phyloP scores from a whole-genome alignment of 2,888 invertebrate species.

The Eupithecia abbreviata region DNA sequence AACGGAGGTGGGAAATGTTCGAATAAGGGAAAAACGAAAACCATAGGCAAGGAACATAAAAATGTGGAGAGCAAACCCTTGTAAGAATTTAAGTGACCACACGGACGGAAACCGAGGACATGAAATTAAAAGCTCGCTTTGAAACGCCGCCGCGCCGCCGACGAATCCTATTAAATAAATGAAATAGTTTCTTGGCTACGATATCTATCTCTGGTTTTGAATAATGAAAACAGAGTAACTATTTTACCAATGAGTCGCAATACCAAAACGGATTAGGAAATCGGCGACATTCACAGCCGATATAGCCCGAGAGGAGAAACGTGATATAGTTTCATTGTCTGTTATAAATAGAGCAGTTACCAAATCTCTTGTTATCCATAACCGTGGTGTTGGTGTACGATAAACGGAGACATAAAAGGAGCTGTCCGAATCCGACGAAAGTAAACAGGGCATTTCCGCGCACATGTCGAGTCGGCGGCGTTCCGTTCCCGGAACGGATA shows the following conservation, averaged over 20 bases:
- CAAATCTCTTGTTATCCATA: conserved; percentile 69
- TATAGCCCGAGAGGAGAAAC: conserved; percentile 55
- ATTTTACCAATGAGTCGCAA: conserved; percentile 49
- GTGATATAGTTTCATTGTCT: conserved; percentile 63
- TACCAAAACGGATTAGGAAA: conserved; percentile 58
- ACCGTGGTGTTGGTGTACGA: conserved; percentile 53
- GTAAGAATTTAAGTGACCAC: conserved; percentile 74
- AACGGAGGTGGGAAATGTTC: conserved; percentile 73
- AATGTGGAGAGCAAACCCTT: conserved; percentile 76
- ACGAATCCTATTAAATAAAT: conserved; percentile 71
- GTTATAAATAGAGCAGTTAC: conserved; percentile 68
- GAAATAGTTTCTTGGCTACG: conserved; percentile 51
- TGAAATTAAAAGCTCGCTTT: conserved; percentile 72
- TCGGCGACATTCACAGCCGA: conserved; percentile 46
- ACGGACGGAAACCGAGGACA: conserved; percentile 66
- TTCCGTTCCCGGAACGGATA: conserved; percentile 56
- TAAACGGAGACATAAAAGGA: conserved; percentile 72
- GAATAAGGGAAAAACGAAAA: conserved; percentile 65
- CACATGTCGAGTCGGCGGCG: conserved; percentile 58
- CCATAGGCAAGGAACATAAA: conserved; percentile 57
- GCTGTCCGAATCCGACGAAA: conserved; percentile 69
- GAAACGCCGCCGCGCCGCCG: conserved; percentile 52
- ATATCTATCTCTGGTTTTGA: conserved; percentile 17
- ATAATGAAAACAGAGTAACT: conserved; percentile 43
- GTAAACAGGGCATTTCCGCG: conserved; percentile 75